Conservation (phyloP, 2,888 invertebrate genomes). For the Dusona sp. region DNA sequence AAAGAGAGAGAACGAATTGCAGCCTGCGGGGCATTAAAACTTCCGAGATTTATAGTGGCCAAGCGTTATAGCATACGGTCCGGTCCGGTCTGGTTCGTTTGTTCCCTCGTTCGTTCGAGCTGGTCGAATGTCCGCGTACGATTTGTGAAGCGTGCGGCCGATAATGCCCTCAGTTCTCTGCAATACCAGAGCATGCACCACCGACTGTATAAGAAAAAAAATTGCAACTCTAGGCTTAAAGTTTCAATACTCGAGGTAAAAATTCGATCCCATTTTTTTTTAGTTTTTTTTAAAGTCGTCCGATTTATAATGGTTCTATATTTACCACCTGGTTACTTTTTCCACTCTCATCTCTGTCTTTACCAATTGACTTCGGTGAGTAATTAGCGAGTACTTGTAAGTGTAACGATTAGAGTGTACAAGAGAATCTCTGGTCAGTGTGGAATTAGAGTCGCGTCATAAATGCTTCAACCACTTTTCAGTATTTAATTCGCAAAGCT, state of each 20-base stretch:
- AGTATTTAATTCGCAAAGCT: neutral
- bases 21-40: slow-evolving; percentile 83
- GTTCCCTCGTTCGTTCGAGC: slow-evolving; percentile 55
- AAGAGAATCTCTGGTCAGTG: slow-evolving; percentile 61
- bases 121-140: slow-evolving; percentile 64
- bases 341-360: slow-evolving; percentile 43
- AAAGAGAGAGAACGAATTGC: slow-evolving; percentile 72
- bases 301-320: slow-evolving; percentile 25
- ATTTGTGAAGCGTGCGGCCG: slow-evolving; percentile 63
- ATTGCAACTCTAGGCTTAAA: slow-evolving; percentile 17
- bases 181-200: slow-evolving; percentile 30
- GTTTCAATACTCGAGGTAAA: neutral
- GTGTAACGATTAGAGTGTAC: slow-evolving; percentile 73
- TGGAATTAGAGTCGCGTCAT: slow-evolving; percentile 64
- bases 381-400: slow-evolving; percentile 71
- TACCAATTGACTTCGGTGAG: slow-evolving; percentile 70
- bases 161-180: slow-evolving; percentile 45
- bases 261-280: neutral
- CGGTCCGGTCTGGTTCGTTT: slow-evolving; percentile 65
- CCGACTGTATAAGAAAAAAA: slow-evolving; percentile 13
- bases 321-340: slow-evolving; percentile 19
- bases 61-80: slow-evolving; percentile 66
- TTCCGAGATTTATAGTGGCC: slow-evolving; percentile 83
- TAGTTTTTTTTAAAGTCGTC: neutral
- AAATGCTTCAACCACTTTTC: slow-evolving; percentile 46